Base-by-base conservation (phyloP, 2,888 invertebrate species). In the Parascotia fuliginaria region DNA sequence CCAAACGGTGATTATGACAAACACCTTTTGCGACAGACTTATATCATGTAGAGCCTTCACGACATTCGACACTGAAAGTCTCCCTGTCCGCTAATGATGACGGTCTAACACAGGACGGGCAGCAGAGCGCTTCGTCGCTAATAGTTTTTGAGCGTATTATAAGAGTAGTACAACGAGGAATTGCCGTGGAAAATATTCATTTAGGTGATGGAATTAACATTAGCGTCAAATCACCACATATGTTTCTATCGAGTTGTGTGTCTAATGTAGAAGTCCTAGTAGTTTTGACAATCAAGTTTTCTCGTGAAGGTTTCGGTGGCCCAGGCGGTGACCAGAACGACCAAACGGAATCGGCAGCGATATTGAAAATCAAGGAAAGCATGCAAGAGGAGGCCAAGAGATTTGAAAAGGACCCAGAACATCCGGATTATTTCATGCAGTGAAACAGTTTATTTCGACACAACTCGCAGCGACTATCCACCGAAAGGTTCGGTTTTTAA, bases 311-410 rank as follows among this genome's bases (percentile, higher is more conserved):
- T 86, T 92, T 92, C 74, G 92, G 92, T 50, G 92, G 92, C 45
- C 92, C 92, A 19, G 92, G 92, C 64, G 92, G 91, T 55, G 92
- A 92, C 65, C 92, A 92, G 70, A 94, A 94, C 94, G 95, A 98
- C 94, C 98, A 98, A 94, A 98, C 97, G 87, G 99, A 99, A 94
- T 98, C 98, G 84, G 99, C 98, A 89, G 99, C 99, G 94, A 99
- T 99, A 93, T 95, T 99, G 94, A 99, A 99, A 95, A 99, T 99
- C 92, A 99, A 99, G 95, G 99, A 99, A 94, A 98, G 98, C 94
- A 99, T 99, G 98, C 98, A 99, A 93, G 99, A 99, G 93, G 99
- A 99, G 93, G 99, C 99, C 89, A 99, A 98, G 94, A 96, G 98
- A 93, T 98, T 98, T 94, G 98, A 98, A 93, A 98, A 98, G 95